These are phyloP conservation scores for Auanema sp. DNA, from an alignment of 2,888 invertebrate species.

Conservation along the genomic window DNA sequence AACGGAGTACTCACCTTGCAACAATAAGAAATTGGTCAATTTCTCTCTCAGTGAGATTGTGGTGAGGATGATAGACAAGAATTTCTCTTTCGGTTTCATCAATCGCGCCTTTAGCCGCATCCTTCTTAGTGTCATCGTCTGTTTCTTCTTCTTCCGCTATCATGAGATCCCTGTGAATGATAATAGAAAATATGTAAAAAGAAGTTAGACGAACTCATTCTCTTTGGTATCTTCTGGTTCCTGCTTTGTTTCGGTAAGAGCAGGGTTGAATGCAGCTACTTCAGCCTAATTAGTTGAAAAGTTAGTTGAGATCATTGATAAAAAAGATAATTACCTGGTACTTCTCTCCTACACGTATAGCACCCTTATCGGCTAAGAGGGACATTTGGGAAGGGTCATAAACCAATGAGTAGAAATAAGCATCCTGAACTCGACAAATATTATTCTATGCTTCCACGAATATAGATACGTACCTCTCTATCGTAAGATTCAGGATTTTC, in stretches of 20 bases:
- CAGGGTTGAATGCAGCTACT: neutral
- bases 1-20: conserved; percentile 66
- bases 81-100: conserved; percentile 67
- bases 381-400: conserved; percentile 99
- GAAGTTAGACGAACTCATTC: no score
- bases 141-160: conserved; percentile 21
- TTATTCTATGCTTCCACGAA: neutral
- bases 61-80: conserved; percentile 90
- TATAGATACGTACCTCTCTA: conserved; percentile 69
- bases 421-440: conserved; percentile 75
- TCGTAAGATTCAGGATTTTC: conserved; percentile 94
- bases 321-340: conserved; percentile 78
- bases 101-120: conserved; percentile 23
- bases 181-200: no score
- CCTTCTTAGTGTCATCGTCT: conserved; percentile 31
- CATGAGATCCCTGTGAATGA: neutral
- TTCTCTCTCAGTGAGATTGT: conserved; percentile 87
- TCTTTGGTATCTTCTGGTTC: no score
- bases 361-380: conserved; percentile 90
- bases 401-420: conserved; percentile 98
- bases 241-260: no score
- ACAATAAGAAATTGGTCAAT: conserved; percentile 96
- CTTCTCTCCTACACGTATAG: conserved; percentile 85
- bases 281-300: conserved; percentile 10
- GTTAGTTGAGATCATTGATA: conserved; percentile 1